These are phyloP conservation scores for Clavelina lepadiformis DNA, from an alignment of 23 tunicate genomes.

Conservation along the genomic window DNA sequence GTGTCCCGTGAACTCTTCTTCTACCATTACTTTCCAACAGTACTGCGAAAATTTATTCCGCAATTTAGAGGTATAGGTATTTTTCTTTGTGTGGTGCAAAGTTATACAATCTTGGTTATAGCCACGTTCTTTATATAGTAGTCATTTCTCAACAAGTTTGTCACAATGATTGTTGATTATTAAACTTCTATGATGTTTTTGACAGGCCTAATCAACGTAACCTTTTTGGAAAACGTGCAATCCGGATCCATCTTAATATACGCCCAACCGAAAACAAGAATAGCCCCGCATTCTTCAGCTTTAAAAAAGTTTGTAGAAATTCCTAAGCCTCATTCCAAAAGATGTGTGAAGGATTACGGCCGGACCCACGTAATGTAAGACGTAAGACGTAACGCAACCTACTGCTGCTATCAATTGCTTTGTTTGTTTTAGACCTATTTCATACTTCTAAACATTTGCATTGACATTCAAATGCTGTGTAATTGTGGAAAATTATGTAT, in stretches of 20 bases:
- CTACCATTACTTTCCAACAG: slow-evolving; percentile 42
- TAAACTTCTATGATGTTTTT: no score
- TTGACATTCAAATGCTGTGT: slow-evolving; percentile 4
- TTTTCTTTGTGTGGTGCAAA: neutral
- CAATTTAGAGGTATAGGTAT: slow-evolving; percentile 58
- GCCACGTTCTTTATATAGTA: no score
- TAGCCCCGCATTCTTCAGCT: slow-evolving; percentile 27
- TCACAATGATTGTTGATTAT: no score
- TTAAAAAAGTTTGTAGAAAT: slow-evolving; percentile 39
- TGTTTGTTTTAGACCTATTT: no score
- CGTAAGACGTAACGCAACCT: no score
- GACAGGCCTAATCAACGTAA: slow-evolving; percentile 69
- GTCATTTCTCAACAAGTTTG: no score
- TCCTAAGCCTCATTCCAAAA: slow-evolving; percentile 77
- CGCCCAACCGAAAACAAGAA: slow-evolving; percentile 56
- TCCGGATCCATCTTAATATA: slow-evolving; percentile 33
- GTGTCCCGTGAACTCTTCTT: slow-evolving; percentile 83
- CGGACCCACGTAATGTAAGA: slow-evolving; percentile 81
- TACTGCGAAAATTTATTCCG: slow-evolving; percentile 53
- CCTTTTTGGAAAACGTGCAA: slow-evolving; percentile 37
- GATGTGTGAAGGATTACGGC: slow-evolving; percentile 81
- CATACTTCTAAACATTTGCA: no score
- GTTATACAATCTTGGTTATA: no score
- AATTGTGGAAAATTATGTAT: neutral
- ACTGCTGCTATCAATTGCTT: no score